Percentiles rank a stretch among this genome's conserved stretches.
Conservation (phyloP, 2,888 invertebrate genomes). For the Zygaena filipendulae region DNA sequence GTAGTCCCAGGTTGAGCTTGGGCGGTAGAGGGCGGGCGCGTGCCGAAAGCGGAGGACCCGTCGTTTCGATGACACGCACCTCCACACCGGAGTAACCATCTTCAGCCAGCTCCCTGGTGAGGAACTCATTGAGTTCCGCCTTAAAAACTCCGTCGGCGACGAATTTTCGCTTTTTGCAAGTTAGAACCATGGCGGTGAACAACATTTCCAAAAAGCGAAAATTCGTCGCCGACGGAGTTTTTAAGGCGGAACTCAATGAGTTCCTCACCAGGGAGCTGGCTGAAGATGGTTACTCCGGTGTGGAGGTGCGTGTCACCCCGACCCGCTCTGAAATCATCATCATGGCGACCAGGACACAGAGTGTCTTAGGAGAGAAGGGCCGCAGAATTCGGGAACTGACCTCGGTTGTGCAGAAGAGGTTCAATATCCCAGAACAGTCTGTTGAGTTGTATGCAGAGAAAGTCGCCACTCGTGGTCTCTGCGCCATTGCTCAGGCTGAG, state of each 20-base stretch:
- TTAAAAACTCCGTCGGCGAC: slow-evolving; percentile 99
- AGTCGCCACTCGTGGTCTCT: slow-evolving; percentile 96
- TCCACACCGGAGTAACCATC: slow-evolving; percentile 99
- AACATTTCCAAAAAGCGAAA: slow-evolving; percentile 67
- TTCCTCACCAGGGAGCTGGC: slow-evolving; percentile 98
- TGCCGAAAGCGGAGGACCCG: too few species aligned
- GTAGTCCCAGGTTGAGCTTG: too few species aligned
- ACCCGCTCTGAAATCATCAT: slow-evolving; percentile 99
- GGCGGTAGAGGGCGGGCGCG: too few species aligned
- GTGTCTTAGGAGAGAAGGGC: slow-evolving; percentile 97
- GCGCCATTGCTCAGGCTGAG: slow-evolving; percentile 99
- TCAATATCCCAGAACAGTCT: slow-evolving; percentile 94
- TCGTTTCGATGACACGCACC: slow-evolving; percentile 96
- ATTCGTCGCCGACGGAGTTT: slow-evolving; percentile 98
- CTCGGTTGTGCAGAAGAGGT: slow-evolving; percentile 97
- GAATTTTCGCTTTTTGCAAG: slow-evolving; percentile 73
- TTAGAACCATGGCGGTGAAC: slow-evolving; percentile 63
- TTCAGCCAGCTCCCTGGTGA: slow-evolving; percentile 98
- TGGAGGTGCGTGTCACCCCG: slow-evolving; percentile 98
- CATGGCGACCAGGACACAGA: slow-evolving; percentile 98
- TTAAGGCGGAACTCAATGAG: slow-evolving; percentile 99
- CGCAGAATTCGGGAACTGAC: slow-evolving; percentile 97
- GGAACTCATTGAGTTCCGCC: slow-evolving; percentile 98
- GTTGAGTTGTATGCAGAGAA: slow-evolving; percentile 99
- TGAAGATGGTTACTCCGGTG: slow-evolving; percentile 99